A percentile compares a stretch with the other conserved stretches of the same genome.
These are phyloP conservation scores for Mystacornis crossleyi DNA, from an alignment of 2,113 vertebrate genomes.

Conservation along the genomic window DNA sequence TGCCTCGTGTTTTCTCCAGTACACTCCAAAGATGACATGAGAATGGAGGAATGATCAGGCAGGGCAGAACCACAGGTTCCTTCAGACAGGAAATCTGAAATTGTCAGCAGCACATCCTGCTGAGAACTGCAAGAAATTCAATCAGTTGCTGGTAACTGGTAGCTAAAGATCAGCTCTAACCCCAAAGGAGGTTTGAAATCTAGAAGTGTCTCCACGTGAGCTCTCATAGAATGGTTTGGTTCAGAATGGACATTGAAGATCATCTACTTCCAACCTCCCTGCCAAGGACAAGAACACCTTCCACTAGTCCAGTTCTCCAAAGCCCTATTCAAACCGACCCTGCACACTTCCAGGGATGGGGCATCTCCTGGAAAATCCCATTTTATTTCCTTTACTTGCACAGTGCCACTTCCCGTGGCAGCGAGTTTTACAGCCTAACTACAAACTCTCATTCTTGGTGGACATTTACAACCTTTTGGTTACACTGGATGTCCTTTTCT, in stretches of 20 bases:
- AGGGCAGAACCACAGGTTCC: background rate
- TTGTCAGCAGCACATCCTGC: background rate
- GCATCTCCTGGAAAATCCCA: background rate
- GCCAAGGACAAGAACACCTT: background rate
- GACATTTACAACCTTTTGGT: background rate
- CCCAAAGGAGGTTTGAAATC: background rate
- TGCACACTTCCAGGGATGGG: background rate
- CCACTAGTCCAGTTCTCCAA: background rate
- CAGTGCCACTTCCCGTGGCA: background rate
- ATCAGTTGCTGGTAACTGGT: background rate
- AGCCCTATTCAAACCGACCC: background rate
- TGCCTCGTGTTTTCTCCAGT: background rate
- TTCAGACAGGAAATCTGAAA: background rate
- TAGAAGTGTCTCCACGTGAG: background rate
- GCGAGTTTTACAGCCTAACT: background rate
- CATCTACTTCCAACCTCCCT: background rate
- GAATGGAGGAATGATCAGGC: background rate
- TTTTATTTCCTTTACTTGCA: background rate
- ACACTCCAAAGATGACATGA: background rate
- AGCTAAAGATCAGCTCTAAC: background rate
- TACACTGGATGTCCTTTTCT: background rate
- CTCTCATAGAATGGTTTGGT: background rate
- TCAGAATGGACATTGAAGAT: background rate
- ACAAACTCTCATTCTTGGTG: background rate
- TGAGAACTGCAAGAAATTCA: background rate